These are phyloP conservation scores for Leptinotarsa haldemani DNA, from an alignment of 2,888 invertebrate species.

Conservation along the genomic window DNA sequence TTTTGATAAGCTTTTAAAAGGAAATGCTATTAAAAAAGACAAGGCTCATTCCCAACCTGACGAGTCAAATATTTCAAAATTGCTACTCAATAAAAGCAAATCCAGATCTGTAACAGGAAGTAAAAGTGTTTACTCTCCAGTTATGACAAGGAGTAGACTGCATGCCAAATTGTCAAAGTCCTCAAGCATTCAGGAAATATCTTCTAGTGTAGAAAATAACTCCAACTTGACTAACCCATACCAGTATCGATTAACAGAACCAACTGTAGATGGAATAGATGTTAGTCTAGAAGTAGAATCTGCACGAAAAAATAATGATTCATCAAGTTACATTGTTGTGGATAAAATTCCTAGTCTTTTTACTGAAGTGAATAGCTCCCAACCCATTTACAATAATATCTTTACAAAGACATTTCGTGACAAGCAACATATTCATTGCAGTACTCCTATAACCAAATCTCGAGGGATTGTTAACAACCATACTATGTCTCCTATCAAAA, in stretches of 20 bases:
- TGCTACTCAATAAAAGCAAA: not conserved
- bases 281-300: conserved; percentile 39
- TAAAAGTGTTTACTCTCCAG: conserved; percentile 31
- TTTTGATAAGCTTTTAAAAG: conserved; percentile 53
- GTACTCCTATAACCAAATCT: conserved; percentile 42
- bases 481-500: conserved; percentile 36
- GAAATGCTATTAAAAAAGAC: conserved; percentile 29
- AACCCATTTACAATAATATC: conserved; percentile 23
- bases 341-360: conserved; percentile 1
- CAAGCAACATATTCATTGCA: conserved; percentile 41
- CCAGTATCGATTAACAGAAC: conserved; percentile 24
- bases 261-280: conserved; percentile 38
- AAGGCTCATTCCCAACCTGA: not conserved
- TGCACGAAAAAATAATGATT: conserved; percentile 21
- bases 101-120: conserved; percentile 12
- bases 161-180: conserved; percentile 20
- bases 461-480: conserved; percentile 34
- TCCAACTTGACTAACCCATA: conserved; percentile 26
- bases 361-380: not conserved
- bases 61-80: not conserved
- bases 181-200: conserved; percentile 1
- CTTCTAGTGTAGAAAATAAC: conserved; percentile 2
- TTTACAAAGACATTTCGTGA: conserved; percentile 43
- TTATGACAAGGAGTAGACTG: conserved; percentile 32
- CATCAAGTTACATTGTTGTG: conserved; percentile 34